Conservation (phyloP, 2,797 vertebrate species). For the Manis crassicaudata region DNA sequence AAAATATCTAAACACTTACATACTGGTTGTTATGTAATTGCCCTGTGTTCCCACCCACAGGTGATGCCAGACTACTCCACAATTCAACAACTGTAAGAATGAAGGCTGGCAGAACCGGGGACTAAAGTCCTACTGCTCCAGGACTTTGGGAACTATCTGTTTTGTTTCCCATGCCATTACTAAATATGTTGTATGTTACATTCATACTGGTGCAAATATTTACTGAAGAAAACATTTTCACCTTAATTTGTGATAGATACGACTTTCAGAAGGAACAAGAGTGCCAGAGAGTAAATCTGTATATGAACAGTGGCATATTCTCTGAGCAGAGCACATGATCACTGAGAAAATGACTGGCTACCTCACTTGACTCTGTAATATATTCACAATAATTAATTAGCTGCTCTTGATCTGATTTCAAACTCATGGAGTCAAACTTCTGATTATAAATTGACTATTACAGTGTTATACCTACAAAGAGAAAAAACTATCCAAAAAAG, state of each 20-base stretch:
- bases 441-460: neutral
- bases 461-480: neutral
- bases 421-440: neutral
- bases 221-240: neutral
- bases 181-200: neutral
- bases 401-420: neutral
- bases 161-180: neutral
- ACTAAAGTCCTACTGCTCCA: neutral
- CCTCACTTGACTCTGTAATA: neutral
- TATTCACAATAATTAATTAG: neutral
- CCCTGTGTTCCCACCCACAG: neutral
- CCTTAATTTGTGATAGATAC: neutral
- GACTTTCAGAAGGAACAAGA: neutral
- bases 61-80: neutral
- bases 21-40: neutral
- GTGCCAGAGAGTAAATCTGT: neutral
- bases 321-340: neutral
- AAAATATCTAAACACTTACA: neutral
- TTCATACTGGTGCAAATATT: neutral
- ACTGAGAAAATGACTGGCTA: neutral
- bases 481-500: neutral
- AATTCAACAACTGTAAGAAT: neutral
- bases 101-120: neutral
- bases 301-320: neutral
- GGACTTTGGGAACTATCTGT: neutral